Base-by-base conservation (phyloP, 2,888 invertebrate species). In the Nemoura dubitans region DNA sequence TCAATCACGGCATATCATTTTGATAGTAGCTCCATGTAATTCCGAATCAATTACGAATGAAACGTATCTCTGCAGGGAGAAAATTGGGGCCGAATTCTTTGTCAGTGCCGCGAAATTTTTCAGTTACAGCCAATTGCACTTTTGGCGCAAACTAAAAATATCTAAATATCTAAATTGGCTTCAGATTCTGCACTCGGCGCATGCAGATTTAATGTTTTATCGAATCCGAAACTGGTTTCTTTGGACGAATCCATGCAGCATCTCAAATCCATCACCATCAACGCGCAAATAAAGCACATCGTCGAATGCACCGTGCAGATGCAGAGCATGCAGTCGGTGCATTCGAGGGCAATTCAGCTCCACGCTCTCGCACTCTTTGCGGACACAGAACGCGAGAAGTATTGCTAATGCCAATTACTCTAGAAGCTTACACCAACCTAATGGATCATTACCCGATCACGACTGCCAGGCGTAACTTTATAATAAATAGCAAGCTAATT, bases 401-500 rank as follows among this genome's bases (percentile, higher is more conserved):
- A 76, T 5, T 78, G 28, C 78, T 78, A 78, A 78, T 27, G 28
- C n/a, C 78, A 78, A 78, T 78, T 78, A n/a, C 78, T 3, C 78
- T 78, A 2, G 26, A 28, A 26, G 28, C 26, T 2, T 28, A 28
- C 27, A 26, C 25, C 78, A 1, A 27, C 2, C 28, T 78, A 78
- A 78, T 78, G 78, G 78, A 78, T 27, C 10, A 25, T 26, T 27
- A 26, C 26, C 7, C 26, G 78, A 78, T 78, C 78, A 78, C 83
- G 43, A 43, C 27, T 83, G 21, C 43, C 30, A 83, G n/a, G 26
- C 26, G 83, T 26, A 42, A 42, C 43, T 43, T 36, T 25, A 83
- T 83, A 83, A 10, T 83, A 42, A 83, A 83, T 26, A 83, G 83
- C 36, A n/a, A 26, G 83, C 83, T 83, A 83, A 83, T 83, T 83